Evolutionary conservation across 2,113 vertebrate genomes (phyloP).

Genomic region (Rattus rattus): DNA sequence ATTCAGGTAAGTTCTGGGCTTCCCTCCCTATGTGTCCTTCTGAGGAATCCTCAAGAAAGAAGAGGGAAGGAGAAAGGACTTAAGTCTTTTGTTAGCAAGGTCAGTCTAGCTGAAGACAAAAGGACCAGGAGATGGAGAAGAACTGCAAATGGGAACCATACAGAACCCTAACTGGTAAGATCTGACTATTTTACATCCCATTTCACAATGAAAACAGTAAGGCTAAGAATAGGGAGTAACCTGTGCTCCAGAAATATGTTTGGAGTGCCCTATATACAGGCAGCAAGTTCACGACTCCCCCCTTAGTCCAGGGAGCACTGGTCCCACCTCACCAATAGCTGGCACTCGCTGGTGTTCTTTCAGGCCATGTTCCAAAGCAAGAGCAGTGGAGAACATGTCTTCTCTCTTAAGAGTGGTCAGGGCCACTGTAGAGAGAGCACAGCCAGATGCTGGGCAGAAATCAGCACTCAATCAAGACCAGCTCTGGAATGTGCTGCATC

Average conservation of each 20-base stretch:
- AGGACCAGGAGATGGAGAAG: background rate
- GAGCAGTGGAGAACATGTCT: background rate
- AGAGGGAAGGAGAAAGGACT: background rate
- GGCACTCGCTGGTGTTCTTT: background rate
- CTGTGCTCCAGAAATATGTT: background rate
- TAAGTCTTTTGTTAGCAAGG: background rate
- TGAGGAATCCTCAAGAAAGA: background rate
- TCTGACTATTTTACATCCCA: background rate
- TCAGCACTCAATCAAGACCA: background rate
- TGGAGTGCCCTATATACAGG: background rate
- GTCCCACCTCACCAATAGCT: background rate
- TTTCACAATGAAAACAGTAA: background rate
- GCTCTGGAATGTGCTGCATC: background rate
- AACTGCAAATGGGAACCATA: background rate
- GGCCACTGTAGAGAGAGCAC: background rate
- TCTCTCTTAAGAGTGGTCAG: background rate
- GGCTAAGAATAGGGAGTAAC: background rate
- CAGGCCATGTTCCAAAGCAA: constrained; percentile 30
- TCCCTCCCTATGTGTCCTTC: background rate
- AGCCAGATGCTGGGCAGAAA: background rate
- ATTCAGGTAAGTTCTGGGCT: background rate
- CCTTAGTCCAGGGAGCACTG: background rate
- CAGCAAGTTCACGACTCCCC: background rate
- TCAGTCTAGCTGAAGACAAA: background rate
- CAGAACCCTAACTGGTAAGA: background rate